Conservation (phyloP, 1,140 invertebrate genomes). For the Littorina saxatilis region DNA sequence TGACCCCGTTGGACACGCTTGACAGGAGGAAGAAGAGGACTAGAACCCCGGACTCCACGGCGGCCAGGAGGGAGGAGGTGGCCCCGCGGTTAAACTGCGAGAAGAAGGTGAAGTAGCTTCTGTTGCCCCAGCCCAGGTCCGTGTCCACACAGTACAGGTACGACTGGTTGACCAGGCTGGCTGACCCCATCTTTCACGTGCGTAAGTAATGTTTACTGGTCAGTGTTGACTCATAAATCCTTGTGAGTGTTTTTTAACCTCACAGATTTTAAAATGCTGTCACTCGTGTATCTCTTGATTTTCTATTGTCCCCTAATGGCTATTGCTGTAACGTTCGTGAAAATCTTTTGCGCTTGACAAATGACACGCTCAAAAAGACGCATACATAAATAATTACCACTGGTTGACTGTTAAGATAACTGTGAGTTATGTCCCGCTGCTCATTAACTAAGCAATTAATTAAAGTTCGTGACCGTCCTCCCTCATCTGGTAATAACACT, state of each 20-base stretch:
- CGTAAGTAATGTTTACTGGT: too few relatives aligned
- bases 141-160: constrained; percentile 56
- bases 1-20: constrained; percentile 58
- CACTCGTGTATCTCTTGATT: neutral
- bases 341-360: neutral
- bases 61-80: neutral
- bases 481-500: too few relatives aligned
- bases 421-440: too few relatives aligned
- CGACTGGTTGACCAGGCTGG: constrained; percentile 46
- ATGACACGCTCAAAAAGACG: too few relatives aligned
- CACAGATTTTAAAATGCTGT: too few relatives aligned
- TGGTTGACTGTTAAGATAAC: too few relatives aligned
- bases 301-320: neutral
- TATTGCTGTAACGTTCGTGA: neutral
- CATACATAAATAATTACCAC: too few relatives aligned
- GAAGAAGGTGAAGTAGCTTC: constrained; percentile 64
- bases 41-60: constrained; percentile 56
- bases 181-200: neutral
- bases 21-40: constrained; percentile 67
- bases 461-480: too few relatives aligned
- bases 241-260: too few relatives aligned
- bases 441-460: too few relatives aligned
- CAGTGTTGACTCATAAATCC: too few relatives aligned
- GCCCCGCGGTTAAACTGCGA: constrained; percentile 60
- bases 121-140: constrained; percentile 58